Evolutionary conservation across 2,113 vertebrate species (phyloP).

Genomic region (Sinocyclocheilus anshuiensis): DNA sequence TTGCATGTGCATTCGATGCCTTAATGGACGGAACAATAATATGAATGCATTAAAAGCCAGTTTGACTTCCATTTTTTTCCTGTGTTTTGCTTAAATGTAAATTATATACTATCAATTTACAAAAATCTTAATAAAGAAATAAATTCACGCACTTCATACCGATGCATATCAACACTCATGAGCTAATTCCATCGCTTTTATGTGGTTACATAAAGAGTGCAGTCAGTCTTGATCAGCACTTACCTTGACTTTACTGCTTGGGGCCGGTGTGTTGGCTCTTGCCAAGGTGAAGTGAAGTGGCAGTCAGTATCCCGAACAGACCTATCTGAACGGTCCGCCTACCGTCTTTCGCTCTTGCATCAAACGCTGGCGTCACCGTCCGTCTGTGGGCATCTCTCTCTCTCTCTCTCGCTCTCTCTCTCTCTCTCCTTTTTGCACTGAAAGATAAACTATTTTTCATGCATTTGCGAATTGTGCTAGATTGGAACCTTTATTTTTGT

Average conservation of each 20-base stretch:
- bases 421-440: too few species aligned
- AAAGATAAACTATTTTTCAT: too few species aligned
- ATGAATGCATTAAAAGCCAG: background rate
- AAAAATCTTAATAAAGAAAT: background rate
- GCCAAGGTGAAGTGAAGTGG: slow-evolving; percentile 43
- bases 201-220: background rate
- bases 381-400: background rate
- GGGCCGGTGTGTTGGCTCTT: slow-evolving; percentile 33
- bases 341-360: slow-evolving; percentile 67
- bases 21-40: background rate
- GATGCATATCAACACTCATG: background rate
- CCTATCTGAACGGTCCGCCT: slow-evolving; percentile 57
- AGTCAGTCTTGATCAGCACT: slow-evolving; percentile 22
- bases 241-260: slow-evolving; percentile 41
- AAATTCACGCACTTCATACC: background rate
- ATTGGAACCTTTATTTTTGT: too few species aligned
- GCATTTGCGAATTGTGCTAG: too few species aligned
- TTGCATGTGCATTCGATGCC: background rate
- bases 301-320: slow-evolving; percentile 42
- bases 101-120: background rate
- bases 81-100: background rate
- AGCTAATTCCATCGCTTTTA: background rate
- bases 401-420: slow-evolving; percentile 3
- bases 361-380: slow-evolving; percentile 70
- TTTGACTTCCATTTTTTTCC: background rate